Evolutionary conservation across 2,888 invertebrate genomes (phyloP), one percentile per base, ranked within the genome.

Genomic region (Galeruca laticollis): DNA sequence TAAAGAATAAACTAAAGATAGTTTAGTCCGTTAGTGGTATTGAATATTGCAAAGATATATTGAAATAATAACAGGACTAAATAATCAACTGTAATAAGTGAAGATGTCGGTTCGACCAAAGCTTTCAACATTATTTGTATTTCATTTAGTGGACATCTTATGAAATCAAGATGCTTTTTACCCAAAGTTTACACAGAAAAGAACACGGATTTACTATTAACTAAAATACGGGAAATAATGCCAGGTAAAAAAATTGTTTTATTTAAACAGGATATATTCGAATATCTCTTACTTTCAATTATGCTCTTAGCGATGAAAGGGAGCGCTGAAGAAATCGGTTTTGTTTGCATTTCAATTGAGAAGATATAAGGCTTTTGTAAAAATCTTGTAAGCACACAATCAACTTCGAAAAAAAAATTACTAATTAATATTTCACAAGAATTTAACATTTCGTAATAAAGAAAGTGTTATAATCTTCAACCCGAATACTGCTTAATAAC

Each of bases 181-280:
- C 13, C 15, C 11, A 56, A 33, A 54, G 63, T 64, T 64, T 64
- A 18, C 56, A 54, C 43, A 47, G 26, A 26, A 40, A 43, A 40
- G 15, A n/a, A 64, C 64, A 64, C 21, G 64, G 64, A 43, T 64
- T 43, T 47, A 56, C 64, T 43, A 64, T 64, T 64, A 64, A 31
- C 63, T n/a, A n/a, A 63, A 63, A 63, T 33, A 26, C 9, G 20
- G 52, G 52, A 63, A 63, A 63, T 37, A 21, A 20, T 60, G 15
- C 31, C 62, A 63, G 62, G 60, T 62, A 51, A 62, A 62, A 11
- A 49, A 10, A 33, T 35, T 15, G 21, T 47, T 43, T 21, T 64
- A 49, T 64, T 64, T 64, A 18, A 11, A 26, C 56, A 56, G 64
- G 64, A 64, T 54, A 52, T 40, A 18, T 21, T 62, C 20, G 20